phyloP scores from a whole-genome alignment of 2,113 vertebrate genomes.

The Heterotis niloticus region DNA sequence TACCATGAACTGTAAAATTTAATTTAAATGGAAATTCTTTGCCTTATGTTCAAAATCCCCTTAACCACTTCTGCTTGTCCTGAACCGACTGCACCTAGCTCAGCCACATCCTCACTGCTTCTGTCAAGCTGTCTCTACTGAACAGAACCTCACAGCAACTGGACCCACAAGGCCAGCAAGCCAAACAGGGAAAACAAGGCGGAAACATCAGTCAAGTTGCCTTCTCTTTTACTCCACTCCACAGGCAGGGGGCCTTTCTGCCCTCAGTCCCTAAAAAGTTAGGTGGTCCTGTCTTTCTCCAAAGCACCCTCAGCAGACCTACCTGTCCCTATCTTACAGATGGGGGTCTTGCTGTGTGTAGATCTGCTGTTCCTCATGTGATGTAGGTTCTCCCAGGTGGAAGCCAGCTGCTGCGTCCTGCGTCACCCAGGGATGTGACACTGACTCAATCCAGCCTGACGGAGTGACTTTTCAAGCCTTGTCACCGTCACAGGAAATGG shows the following conservation, averaged over 20 bases:
- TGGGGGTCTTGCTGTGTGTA: not conserved
- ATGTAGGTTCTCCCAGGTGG: not conserved
- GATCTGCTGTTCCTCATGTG: not conserved
- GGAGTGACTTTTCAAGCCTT: not conserved
- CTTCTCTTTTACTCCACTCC: not conserved
- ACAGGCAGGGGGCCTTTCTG: not conserved
- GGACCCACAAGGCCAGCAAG: not conserved
- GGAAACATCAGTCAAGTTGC: not conserved
- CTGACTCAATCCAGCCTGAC: not conserved
- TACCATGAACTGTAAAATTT: too few species aligned
- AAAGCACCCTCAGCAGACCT: not conserved
- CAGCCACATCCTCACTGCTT: slow-evolving; percentile 7
- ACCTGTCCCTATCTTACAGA: not conserved
- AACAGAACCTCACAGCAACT: not conserved
- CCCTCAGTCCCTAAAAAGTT: too few species aligned
- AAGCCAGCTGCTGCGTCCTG: not conserved
- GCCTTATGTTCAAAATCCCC: too few species aligned
- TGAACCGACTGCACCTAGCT: not conserved
- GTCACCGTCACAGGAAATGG: not conserved
- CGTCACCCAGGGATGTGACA: not conserved
- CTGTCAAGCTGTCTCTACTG: not conserved
- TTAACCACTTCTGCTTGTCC: too few species aligned
- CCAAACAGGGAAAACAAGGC: too few species aligned
- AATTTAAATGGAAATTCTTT: too few species aligned
- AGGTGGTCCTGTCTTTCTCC: not conserved